phyloP scores from a whole-genome alignment of 2,113 vertebrate species.

The Sinocyclocheilus anshuiensis region DNA sequence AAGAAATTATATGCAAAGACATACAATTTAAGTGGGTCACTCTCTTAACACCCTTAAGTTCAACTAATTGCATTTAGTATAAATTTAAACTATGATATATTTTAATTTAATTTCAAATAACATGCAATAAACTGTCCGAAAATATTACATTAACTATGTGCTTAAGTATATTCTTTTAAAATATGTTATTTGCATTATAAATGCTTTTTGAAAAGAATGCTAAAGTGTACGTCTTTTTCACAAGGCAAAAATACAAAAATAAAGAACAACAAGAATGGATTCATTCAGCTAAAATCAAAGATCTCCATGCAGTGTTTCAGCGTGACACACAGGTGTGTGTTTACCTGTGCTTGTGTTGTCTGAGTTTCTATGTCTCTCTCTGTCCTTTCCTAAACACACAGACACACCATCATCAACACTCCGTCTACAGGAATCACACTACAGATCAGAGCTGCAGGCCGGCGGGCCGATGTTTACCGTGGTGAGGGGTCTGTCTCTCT shows the following conservation, averaged over 20 bases:
- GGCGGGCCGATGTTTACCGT: neutral
- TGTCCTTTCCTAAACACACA: conserved; percentile 47
- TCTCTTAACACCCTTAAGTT: neutral
- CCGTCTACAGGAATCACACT: neutral
- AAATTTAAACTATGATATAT: neutral
- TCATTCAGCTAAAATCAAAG: neutral
- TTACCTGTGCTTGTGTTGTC: conserved; percentile 55
- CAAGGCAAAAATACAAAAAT: neutral
- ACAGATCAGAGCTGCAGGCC: neutral
- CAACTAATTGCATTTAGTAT: neutral
- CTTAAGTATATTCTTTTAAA: too few relatives aligned
- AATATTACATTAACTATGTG: too few relatives aligned
- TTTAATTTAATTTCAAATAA: neutral
- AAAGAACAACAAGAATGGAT: neutral
- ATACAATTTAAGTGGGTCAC: neutral
- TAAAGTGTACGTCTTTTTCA: neutral
- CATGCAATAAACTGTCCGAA: neutral
- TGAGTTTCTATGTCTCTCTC: conserved; percentile 48
- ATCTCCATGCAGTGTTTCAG: neutral
- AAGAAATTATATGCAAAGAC: neutral
- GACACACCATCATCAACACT: conserved; percentile 18
- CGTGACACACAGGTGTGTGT: neutral
- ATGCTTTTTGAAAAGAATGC: neutral
- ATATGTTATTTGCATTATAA: neutral
- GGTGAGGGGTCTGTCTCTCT: conserved; percentile 74